Evolutionary conservation across 2,113 vertebrate species (phyloP).

Genomic region (Channa maculata): DNA sequence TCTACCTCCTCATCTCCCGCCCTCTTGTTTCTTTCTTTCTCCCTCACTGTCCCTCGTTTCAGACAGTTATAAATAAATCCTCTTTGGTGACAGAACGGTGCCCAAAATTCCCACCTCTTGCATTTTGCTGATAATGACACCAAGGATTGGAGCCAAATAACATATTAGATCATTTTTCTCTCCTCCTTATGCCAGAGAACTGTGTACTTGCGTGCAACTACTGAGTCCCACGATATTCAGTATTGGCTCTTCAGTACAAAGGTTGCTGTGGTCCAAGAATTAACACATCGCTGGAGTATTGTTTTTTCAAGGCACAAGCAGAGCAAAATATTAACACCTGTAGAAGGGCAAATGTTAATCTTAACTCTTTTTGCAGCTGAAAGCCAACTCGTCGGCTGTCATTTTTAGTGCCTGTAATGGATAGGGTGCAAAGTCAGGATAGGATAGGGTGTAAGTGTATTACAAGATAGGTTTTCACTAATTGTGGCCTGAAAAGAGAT

Average conservation of each 20-base stretch:
- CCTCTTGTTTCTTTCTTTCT: neutral
- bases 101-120: conserved; percentile 42
- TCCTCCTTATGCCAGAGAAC: conserved; percentile 12
- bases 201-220: conserved; percentile 15
- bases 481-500: conserved; percentile 5
- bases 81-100: conserved; percentile 40
- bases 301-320: neutral
- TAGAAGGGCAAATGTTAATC: conserved; percentile 24
- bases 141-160: conserved; percentile 24
- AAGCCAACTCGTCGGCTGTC: neutral
- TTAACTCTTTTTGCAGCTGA: neutral
- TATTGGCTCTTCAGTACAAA: conserved; percentile 37
- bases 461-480: neutral
- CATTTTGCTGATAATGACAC: conserved; percentile 40
- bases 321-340: conserved; percentile 13
- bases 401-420: neutral
- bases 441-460: neutral
- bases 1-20: neutral
- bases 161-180: conserved; percentile 40
- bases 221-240: conserved; percentile 38
- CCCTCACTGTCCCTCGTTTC: conserved; percentile 23
- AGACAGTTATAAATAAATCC: conserved; percentile 63
- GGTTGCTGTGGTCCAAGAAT: conserved; percentile 41
- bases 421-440: neutral
- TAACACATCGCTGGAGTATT: conserved; percentile 16